Evolutionary conservation across 2,888 invertebrate genomes (phyloP).

Genomic region (Ametastegia equiseti): DNA sequence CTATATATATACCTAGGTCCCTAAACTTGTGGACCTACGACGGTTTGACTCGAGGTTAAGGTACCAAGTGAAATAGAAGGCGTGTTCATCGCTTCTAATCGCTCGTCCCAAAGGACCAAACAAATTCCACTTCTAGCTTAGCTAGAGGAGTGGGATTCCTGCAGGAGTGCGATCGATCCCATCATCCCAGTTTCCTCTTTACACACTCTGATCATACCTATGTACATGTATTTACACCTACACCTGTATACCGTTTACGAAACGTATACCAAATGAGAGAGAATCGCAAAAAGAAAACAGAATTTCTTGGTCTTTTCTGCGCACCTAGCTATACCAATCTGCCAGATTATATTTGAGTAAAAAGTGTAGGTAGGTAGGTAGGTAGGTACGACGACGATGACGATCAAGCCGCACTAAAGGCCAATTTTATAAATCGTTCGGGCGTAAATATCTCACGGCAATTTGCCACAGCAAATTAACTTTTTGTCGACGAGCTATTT

Average conservation of each 20-base stretch:
- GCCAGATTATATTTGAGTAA: neutral
- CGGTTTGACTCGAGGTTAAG: neutral
- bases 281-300: neutral
- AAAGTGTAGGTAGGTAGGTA: neutral
- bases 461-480: neutral
- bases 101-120: slow-evolving; percentile 33
- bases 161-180: slow-evolving; percentile 6
- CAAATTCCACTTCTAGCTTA: slow-evolving; percentile 16
- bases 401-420: neutral
- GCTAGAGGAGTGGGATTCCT: neutral
- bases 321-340: neutral
- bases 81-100: slow-evolving; percentile 37
- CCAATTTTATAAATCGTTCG: slow-evolving; percentile 30
- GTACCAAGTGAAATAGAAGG: slow-evolving; percentile 34
- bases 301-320: neutral
- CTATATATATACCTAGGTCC: neutral
- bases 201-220: neutral
- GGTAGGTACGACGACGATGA: neutral
- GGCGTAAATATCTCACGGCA: slow-evolving; percentile 22
- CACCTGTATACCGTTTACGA: neutral
- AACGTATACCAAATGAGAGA: neutral
- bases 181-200: neutral
- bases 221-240: neutral
- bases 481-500: neutral
- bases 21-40: slow-evolving; percentile 9